Percentiles rank a stretch among this genome's conserved stretches.
Evolutionary conservation across 2,797 vertebrate species (phyloP).

Genomic region (Eremophila alpestris): DNA sequence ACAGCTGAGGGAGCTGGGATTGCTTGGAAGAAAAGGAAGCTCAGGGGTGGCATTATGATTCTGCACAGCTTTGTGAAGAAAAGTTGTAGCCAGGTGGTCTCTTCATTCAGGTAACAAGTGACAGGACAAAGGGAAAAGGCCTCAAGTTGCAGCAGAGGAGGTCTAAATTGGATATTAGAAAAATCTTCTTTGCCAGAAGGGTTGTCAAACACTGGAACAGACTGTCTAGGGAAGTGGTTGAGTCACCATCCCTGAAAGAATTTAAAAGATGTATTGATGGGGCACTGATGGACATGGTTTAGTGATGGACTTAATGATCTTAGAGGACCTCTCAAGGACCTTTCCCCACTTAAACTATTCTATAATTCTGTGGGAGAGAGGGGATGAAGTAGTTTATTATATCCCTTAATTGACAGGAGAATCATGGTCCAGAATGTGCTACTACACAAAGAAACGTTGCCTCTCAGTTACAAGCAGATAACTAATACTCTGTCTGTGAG

Average conservation of each 20-base stretch:
- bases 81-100: neutral
- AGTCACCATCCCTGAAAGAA: neutral
- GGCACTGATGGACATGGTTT: neutral
- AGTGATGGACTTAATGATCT: neutral
- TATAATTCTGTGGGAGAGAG: neutral
- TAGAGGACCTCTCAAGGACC: neutral
- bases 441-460: rapidly evolving
- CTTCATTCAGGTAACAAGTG: neutral
- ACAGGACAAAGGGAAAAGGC: neutral
- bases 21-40: neutral
- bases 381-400: neutral
- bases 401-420: neutral
- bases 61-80: neutral
- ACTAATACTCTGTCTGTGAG: neutral
- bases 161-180: neutral
- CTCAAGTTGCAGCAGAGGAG: neutral
- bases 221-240: neutral
- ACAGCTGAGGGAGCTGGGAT: neutral
- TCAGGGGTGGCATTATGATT: neutral
- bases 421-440: neutral
- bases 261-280: neutral
- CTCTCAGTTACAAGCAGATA: neutral
- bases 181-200: neutral
- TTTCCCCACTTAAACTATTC: neutral
- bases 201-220: neutral